These are phyloP conservation scores for Mongoloraphidia duomilia DNA, from an alignment of 2,888 invertebrate species.

Conservation along the genomic window DNA sequence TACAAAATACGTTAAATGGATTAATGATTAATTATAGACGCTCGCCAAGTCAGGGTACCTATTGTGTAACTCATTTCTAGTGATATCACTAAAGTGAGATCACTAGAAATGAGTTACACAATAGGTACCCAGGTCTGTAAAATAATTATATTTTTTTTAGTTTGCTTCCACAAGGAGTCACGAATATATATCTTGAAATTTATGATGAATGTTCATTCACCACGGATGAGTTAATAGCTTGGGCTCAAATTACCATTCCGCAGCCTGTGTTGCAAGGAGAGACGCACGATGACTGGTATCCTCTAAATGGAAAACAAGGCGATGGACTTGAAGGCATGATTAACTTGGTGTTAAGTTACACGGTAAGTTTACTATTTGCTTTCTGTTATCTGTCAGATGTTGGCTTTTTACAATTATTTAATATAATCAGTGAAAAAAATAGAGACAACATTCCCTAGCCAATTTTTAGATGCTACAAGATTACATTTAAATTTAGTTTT, in stretches of 20 bases:
- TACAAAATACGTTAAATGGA: no score
- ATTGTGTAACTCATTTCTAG: no score
- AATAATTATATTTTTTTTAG: no score
- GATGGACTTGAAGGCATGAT: slow-evolving; percentile 89
- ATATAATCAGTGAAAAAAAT: no score
- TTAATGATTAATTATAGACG: no score
- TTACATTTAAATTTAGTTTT: no score
- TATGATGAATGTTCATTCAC: slow-evolving; percentile 96
- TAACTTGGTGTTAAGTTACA: slow-evolving; percentile 74
- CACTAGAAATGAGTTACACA: no score
- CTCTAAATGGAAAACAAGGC: slow-evolving; percentile 85
- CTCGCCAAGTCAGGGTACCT: no score
- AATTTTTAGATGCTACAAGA: not conserved
- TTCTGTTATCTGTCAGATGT: not conserved
- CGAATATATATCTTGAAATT: slow-evolving; percentile 80
- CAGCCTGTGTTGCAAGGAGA: slow-evolving; percentile 70
- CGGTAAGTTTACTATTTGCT: slow-evolving; percentile 32
- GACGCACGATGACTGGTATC: slow-evolving; percentile 91
- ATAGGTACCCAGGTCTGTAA: no score
- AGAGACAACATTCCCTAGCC: no score
- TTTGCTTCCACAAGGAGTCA: slow-evolving; percentile 76
- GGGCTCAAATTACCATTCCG: slow-evolving; percentile 83
- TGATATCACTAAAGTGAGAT: no score
- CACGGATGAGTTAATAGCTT: slow-evolving; percentile 90
- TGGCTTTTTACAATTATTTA: not conserved